These are phyloP conservation scores for Odobenus rosmarus DNA, from an alignment of 2,113 vertebrate genomes.

Conservation along the genomic window DNA sequence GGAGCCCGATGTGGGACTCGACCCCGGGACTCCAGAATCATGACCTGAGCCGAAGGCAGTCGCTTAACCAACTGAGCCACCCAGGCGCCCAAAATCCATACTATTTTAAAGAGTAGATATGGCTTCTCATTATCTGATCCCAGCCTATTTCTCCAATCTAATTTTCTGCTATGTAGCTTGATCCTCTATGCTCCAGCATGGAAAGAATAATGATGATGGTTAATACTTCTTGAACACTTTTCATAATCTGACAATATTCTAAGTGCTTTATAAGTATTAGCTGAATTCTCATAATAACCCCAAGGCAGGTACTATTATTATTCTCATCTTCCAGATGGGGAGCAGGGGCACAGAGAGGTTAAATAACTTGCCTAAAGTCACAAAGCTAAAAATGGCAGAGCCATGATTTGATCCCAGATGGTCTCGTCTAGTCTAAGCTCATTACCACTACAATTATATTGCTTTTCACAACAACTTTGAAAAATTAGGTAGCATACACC, in stretches of 20 bases:
- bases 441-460: neutral
- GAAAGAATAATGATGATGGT: neutral
- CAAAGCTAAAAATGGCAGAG: neutral
- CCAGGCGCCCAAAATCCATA: neutral
- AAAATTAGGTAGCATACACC: neutral
- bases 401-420: neutral
- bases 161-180: neutral
- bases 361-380: neutral
- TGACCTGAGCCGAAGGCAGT: too few relatives aligned
- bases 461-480: neutral
- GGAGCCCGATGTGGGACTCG: too few relatives aligned
- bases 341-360: neutral
- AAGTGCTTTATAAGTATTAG: neutral
- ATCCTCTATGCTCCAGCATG: neutral
- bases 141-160: neutral
- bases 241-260: neutral
- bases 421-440: neutral
- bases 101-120: neutral
- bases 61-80: too few relatives aligned
- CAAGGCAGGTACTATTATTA: neutral
- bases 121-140: neutral
- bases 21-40: too few relatives aligned
- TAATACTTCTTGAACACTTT: neutral
- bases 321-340: neutral
- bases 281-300: slow-evolving; percentile 13